Base-by-base conservation (phyloP, 2,113 vertebrate species). In the Nerophis lumbriciformis region DNA sequence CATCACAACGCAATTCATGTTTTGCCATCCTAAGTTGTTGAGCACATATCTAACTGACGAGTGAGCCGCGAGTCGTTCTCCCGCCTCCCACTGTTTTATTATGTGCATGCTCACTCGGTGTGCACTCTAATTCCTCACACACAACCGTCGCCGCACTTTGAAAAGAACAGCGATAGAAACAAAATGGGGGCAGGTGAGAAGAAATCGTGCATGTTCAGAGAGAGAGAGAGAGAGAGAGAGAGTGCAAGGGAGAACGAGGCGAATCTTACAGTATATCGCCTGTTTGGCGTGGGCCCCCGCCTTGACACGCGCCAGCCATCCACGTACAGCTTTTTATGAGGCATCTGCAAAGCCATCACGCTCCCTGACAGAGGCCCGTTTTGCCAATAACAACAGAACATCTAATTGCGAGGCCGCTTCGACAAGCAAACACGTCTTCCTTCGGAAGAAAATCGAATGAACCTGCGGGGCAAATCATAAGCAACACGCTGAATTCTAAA, bases 1-100 rank as follows among this genome's bases (percentile, higher is more conserved):
- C 50, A 61, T 36, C 7, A 28, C 16, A 44, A 15, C 47, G 14
- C 39, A 69, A 76, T 68, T 73, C 63, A 56, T n/a, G 8, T 55
- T 55, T 55, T 13, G 11, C 73, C 58, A 66, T 75, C 78, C 71
- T 62, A 55, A 63, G 73, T 63, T 53, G 59, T 72, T 76, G 80
- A 83, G 78, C 79, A 81, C 79, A 72, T 80, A 66, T 66, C 61
- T 58, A 60, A 61, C 77, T 69, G 76, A 63, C 66, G 59, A 80
- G 73, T 76, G 79, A 78, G 82, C 84, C 87, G 88, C 28, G 86
- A 88, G 53, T 84, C 74, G 79, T 82, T 85, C 76, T 83, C 21
- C 82, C 86, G 77, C 85, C 83, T 85, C 83, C 84, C 77, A 83
- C 85, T 80, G 82, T 82, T 85, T 86, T 79, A 88, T 88, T 87